Base-by-base conservation (phyloP, 2,888 invertebrate species). In the Phrixothrix hirtus region DNA sequence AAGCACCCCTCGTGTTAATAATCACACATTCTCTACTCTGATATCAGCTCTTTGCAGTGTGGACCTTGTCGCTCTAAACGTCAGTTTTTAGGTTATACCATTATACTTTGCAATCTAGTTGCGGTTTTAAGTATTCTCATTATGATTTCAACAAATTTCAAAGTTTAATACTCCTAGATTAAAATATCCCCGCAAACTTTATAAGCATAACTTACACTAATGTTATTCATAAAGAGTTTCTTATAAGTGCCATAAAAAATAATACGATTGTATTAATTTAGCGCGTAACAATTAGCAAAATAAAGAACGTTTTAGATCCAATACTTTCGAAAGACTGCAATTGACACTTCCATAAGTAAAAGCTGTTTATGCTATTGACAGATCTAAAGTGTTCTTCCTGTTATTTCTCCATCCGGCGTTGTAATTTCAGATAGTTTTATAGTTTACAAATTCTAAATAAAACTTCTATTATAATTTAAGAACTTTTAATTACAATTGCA, bases 21-120 rank as follows among this genome's bases (percentile, higher is more conserved):
- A 57, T 59, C 55, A 55, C 57, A 56, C 55, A 55, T 44, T 51
- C 56, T 51, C 52, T 46, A 13, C 44, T 32, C 48, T 51, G 63
- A 59, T 62, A 64, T 64, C 64, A 64, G 62, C 64, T 41, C 55
- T 47, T 51, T 57, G 61, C 64, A 64, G 64, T 64, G 62, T 64
- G 62, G 62, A 62, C 61, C 60, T 59, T 63, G 60, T 58, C 61
- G 63, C 55, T 53, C 50, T 52, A 46, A 44, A 52, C 38, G 59
- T 63, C 60, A 61, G 50, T 62, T 61, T 62, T 62, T 61, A 58
- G 57, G 53, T 41, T 46, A 38, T 45, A 45, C 55, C 50, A 54
- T 59, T 59, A 55, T 51, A 43, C 39, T 50, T 46, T 45, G 43
- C 42, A 47, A 47, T 53, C 39, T 35, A 39, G 52, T 25, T 47